Evolutionary conservation across 2,888 invertebrate genomes (phyloP).

Genomic region (Ommatoiulus sabulosus): DNA sequence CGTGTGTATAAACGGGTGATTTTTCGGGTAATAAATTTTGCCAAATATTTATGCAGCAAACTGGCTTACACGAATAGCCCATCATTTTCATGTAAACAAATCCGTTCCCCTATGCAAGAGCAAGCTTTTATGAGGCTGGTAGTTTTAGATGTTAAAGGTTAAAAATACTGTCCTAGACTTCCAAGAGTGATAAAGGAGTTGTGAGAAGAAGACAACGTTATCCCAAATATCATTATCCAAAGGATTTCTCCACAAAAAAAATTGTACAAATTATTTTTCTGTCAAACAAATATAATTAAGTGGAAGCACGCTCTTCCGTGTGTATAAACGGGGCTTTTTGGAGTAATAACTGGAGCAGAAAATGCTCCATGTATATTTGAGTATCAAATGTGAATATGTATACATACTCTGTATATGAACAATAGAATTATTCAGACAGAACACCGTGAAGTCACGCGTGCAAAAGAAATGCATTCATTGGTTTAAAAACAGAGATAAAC

Average conservation of each 20-base stretch:
- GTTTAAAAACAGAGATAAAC: too few species aligned
- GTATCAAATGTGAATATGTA: too few species aligned
- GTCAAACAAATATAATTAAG: too few species aligned
- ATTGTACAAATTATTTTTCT: too few species aligned
- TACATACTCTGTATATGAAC: too few species aligned
- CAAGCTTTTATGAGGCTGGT: not conserved
- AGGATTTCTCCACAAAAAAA: too few species aligned
- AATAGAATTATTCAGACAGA: too few species aligned
- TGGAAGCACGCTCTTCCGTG: not conserved
- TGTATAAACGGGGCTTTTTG: not conserved
- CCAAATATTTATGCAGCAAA: not conserved
- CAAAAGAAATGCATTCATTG: too few species aligned
- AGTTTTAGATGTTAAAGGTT: not conserved
- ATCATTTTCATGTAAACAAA: constrained; percentile 6
- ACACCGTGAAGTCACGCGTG: too few species aligned
- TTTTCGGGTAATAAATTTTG: not conserved
- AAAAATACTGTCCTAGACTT: not conserved
- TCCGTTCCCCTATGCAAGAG: not conserved
- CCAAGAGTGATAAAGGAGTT: not conserved
- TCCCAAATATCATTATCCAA: too few species aligned
- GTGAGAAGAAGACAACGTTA: not conserved
- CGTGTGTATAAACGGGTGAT: not conserved
- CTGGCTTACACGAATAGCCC: not conserved
- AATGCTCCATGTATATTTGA: too few species aligned
- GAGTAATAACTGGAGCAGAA: too few species aligned